Evolutionary conservation across 2,888 invertebrate species (phyloP), one percentile per base, ranked within the genome.

Genomic region (Epinotia nisella): DNA sequence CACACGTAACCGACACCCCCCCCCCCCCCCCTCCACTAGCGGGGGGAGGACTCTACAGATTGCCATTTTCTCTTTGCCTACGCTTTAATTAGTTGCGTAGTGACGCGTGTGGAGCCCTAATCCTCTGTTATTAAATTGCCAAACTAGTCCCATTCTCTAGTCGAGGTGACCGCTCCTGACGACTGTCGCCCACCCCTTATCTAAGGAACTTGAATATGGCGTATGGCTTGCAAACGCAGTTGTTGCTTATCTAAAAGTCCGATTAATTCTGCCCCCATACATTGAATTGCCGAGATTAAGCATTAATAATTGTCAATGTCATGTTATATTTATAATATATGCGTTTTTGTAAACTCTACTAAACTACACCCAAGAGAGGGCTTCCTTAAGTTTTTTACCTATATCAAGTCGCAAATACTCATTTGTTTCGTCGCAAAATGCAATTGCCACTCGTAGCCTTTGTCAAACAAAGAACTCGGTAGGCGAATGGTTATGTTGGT

Each of bases 61-160:
- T 93, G 93, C 93, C 92, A 92, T 93, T 93, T 93, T 93, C 93
- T 93, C 93, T 93, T 93, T 93, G 93, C 93, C 93, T 93, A 93
- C 92, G 93, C 92, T 93, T 93, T 93, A 93, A 93, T 93, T 93
- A 93, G 93, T 93, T 93, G 92, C 92, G 92, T 93, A 92, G 93
- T 92, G 92, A 92, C 91, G 93, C 92, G 91, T 92, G 88, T 89
- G 87, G 84, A 90, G 89, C 90, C 89, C 88, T 91, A 92, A 93
- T 92, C 90, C 89, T 80, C 81, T 83, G 86, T 88, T 92, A 91
- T 92, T 90, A 90, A 89, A 88, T 89, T 83, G 84, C 83, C 85
- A 78, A 81, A 79, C 76, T 76, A 76, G 76, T 75, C 72, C 74
- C 71, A 68, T 59, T 74, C 75, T 24, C 71, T 67, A 41, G 51